Base-by-base conservation (phyloP, 2,797 vertebrate species). In the Molothrus aeneus region DNA sequence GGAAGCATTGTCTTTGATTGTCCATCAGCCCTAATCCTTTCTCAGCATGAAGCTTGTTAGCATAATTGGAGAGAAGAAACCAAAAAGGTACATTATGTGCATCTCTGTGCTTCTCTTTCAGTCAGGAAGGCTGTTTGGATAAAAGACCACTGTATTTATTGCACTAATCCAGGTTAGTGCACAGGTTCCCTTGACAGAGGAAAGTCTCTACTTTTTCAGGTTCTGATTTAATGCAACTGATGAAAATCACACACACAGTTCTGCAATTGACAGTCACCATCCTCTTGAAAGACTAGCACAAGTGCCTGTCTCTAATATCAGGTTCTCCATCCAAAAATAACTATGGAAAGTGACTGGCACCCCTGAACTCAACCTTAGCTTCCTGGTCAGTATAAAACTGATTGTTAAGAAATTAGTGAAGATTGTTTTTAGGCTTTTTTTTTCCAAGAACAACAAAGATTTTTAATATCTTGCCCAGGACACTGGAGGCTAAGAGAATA, bases 11-110 rank as follows among this genome's bases (percentile, higher is more conserved):
- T 98, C 96, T 98, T 97, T 98, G 97, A 98, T 97, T 98, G 98
- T 98, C 98, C 97, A 97, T 98, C 97, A 98, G 96, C 89, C 80
- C 96, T 98, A 98, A 98, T 98, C 98, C 97, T 97, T 97, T 97
- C 97, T 97, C 97, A 97, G 98, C 97, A 69, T 95, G 98, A 96
- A 96, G 94, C 98, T 98, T 98, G 98, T 98, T 98, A 98, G 97
- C 98, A 98, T 98, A 98, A 98, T 98, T 98, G 97, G 97, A 98
- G 93, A 97, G 96, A 98, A 98, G 94, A 97, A 98, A 97, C 95
- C 96, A 95, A 96, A 97, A 97, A 97, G 96, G 96, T 97, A 94
- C 95, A 97, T 97, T 97, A 97, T 96, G 91, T 96, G 57, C 95
- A 70, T 95, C 96, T 97, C 81, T 79, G 96, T 95, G 93, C 94